Percentiles rank a stretch among this genome's conserved stretches.
These are phyloP conservation scores for Prinia subflava DNA, from an alignment of 2,113 vertebrate species.

Conservation along the genomic window DNA sequence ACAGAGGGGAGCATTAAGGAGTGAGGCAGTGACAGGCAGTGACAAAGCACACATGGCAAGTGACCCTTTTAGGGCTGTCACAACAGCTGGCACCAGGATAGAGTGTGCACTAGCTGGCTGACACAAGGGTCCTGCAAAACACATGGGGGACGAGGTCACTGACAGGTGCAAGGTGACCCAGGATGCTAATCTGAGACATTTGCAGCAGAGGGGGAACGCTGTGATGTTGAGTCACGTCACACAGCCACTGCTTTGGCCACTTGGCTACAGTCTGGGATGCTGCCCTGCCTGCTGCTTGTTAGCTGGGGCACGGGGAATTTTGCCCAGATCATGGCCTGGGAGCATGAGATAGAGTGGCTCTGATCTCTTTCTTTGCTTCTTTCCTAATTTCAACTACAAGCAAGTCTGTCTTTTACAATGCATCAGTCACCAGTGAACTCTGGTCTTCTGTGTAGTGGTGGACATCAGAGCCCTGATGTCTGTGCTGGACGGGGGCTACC, in stretches of 20 bases:
- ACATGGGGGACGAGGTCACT: accelerated
- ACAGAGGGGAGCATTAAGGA: neutral
- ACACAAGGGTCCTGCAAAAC: neutral
- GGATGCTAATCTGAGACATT: neutral
- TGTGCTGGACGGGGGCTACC: neutral
- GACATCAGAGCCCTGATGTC: neutral
- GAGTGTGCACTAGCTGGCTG: neutral
- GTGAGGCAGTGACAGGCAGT: neutral
- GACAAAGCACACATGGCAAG: neutral
- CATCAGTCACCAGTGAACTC: neutral
- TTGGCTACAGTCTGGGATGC: neutral
- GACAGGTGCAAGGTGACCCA: neutral
- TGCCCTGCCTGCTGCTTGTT: neutral
- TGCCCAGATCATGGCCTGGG: neutral
- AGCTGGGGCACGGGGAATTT: neutral
- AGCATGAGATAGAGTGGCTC: neutral
- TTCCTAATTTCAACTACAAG: neutral
- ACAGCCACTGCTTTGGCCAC: neutral
- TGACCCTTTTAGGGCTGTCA: neutral
- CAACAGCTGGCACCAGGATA: neutral
- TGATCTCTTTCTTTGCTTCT: neutral
- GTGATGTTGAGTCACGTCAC: accelerated
- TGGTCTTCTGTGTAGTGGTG: neutral
- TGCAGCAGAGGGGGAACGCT: neutral
- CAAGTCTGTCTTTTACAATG: neutral